Percentiles rank a stretch among this genome's conserved stretches.
Evolutionary conservation across 2,113 vertebrate genomes (phyloP).

Genomic region (Cyphomyrus plagiostoma): DNA sequence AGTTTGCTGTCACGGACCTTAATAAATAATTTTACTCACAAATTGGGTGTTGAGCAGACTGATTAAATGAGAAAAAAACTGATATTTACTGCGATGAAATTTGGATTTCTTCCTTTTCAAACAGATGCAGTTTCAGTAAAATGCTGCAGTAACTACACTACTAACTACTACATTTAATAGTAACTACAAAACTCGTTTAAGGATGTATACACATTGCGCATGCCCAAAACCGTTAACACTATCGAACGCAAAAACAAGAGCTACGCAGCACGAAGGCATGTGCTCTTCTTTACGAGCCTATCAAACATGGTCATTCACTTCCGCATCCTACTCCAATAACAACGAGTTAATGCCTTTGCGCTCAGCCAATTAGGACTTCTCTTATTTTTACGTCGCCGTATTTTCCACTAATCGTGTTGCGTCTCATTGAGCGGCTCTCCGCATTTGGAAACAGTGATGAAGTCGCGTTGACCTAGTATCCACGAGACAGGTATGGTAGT

Average conservation of each 20-base stretch:
- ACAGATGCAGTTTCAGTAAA: not conserved
- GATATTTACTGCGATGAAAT: not conserved
- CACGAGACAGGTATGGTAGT: slow-evolving; percentile 15
- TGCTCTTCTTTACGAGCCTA: not conserved
- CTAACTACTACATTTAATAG: not conserved
- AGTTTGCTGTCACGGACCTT: not conserved
- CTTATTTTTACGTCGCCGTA: not conserved
- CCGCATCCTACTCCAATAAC: not conserved
- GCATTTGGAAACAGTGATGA: not conserved
- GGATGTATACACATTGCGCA: not conserved
- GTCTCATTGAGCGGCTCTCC: not conserved
- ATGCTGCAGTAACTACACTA: not conserved
- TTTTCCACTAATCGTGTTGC: not conserved
- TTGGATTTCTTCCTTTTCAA: not conserved
- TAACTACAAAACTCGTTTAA: not conserved
- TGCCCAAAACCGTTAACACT: not conserved
- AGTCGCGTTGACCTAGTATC: slow-evolving; percentile 2
- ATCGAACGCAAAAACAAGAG: not conserved
- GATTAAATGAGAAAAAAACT: not conserved
- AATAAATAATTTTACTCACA: not conserved
- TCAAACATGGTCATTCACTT: slow-evolving; percentile 11
- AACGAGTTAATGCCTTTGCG: not conserved
- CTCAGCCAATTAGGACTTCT: not conserved
- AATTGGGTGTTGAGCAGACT: not conserved
- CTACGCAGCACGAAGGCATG: not conserved